Evolutionary conservation across 64 coral and sea anemone genomes (phyloP).

Genomic region (Platygyra sinensis): DNA sequence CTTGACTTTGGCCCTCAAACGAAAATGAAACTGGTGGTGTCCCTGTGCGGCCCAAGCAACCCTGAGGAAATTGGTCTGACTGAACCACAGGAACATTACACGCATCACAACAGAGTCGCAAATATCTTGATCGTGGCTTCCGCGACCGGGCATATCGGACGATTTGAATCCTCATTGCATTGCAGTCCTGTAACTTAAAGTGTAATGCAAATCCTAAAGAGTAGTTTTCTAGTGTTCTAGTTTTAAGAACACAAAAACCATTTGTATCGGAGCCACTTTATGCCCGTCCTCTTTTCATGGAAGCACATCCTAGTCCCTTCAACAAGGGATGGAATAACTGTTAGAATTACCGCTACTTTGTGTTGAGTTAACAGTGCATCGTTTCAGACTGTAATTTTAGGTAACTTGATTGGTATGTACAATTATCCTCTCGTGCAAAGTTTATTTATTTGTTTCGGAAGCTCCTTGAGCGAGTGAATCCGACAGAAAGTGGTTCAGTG

Average conservation of each 20-base stretch:
- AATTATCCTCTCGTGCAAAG: neutral
- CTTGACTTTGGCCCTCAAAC: no score
- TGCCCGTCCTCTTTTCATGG: neutral
- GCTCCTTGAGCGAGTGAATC: neutral
- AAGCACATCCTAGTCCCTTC: no score
- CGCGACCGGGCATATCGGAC: no score
- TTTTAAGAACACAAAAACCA: no score
- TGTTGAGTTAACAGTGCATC: no score
- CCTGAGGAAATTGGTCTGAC: neutral
- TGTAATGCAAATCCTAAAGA: neutral
- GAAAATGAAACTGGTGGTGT: neutral
- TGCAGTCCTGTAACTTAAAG: neutral
- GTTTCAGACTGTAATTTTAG: neutral
- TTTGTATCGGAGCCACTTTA: neutral
- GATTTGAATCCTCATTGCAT: no score
- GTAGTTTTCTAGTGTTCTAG: neutral
- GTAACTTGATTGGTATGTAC: neutral
- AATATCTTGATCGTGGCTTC: no score
- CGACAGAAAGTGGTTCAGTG: neutral
- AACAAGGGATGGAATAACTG: neutral
- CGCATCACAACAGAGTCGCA: neutral
- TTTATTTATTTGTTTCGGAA: slow-evolving; percentile 27
- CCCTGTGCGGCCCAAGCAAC: neutral
- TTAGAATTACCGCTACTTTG: neutral
- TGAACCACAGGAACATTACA: neutral